Evolutionary conservation across 1,140 invertebrate species (phyloP), one percentile per base, ranked within the genome.

Genomic region (Globodera ellingtonae): DNA sequence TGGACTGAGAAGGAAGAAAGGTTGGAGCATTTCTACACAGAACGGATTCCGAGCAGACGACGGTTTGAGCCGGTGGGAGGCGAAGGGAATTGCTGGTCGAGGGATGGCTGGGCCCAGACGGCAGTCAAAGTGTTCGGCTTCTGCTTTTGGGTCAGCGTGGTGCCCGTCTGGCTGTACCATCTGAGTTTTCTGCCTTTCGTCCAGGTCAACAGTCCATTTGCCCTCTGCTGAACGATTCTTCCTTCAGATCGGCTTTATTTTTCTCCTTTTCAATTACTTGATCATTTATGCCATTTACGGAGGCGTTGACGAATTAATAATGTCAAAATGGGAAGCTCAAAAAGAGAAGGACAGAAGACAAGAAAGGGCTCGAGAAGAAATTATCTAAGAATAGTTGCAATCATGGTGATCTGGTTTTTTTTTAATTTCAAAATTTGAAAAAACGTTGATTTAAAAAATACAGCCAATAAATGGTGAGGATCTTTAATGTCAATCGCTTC

Each of bases 71-170:
- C 82, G 46, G 75, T 72, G 24, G 83, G 76, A 72, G 72, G 84
- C 21, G 52, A 35, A 6, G 47, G 15, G 47, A 80, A 79, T 48
- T 48, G 59, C 10, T 81, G 75, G 79, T n/a, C 69, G n/a, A 73
- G 18, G 47, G 86, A 89, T 50, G 59, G 79, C 21, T 73, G 44
- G 15, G 69, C 65, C 6, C 85, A 87, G n/a, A 56, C 56, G 15
- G 71, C 73, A 69, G 80, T 83, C n/a, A 89, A 86, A 79, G 35
- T 89, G 6, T 89, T 87, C 70, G 85, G 86, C 24, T 87, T 88
- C 50, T 82, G 52, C 65, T 88, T 88, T 70, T 88, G 87, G 87
- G 47, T 86, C 56, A 73, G 71, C 46, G 86, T 88, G 4, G 83
- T 86, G 48, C 50, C 56, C n/a, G 79, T 88, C 47, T 88, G 88